Evolutionary conservation across 2,113 vertebrate species (phyloP).

Genomic region (Nycticryphes semicollaris): DNA sequence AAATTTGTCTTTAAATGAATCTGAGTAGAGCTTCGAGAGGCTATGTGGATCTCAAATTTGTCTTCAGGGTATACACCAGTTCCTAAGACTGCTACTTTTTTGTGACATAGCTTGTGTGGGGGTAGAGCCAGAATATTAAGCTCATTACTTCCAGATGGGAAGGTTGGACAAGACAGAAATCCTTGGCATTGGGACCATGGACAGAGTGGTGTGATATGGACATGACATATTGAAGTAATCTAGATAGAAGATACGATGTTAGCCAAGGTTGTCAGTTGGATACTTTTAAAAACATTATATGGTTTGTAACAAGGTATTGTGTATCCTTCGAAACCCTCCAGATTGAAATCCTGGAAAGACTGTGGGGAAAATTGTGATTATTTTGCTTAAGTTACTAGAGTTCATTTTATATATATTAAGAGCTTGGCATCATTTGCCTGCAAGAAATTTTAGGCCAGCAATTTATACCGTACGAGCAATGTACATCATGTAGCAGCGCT

Average conservation of each 20-base stretch:
- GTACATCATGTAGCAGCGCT: constrained; percentile 68
- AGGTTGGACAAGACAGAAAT: constrained; percentile 76
- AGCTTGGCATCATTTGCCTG: constrained; percentile 76
- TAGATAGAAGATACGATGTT: constrained; percentile 80
- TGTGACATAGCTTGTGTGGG: constrained; percentile 78
- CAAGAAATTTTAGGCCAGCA: constrained; percentile 69
- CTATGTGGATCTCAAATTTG: constrained; percentile 55
- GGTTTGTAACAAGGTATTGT: constrained; percentile 83
- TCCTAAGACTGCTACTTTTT: constrained; percentile 80
- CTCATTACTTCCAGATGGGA: constrained; percentile 85
- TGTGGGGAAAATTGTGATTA: constrained; percentile 73
- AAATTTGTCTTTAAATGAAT: constrained; percentile 60
- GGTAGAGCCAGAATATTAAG: constrained; percentile 77
- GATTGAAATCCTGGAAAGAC: constrained; percentile 73
- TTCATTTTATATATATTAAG: constrained; percentile 75
- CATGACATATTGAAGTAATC: constrained; percentile 84
- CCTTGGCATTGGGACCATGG: constrained; percentile 72
- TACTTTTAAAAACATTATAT: constrained; percentile 80
- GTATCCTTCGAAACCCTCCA: constrained; percentile 76
- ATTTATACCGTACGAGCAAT: constrained; percentile 62
- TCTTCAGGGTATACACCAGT: constrained; percentile 72
- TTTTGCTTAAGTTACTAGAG: constrained; percentile 79
- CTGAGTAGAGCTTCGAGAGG: constrained; percentile 37
- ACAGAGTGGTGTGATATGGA: constrained; percentile 71
- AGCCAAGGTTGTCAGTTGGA: constrained; percentile 82